These are phyloP conservation scores for Synanthedon myopaeformis DNA, from an alignment of 2,888 invertebrate genomes.

Conservation along the genomic window DNA sequence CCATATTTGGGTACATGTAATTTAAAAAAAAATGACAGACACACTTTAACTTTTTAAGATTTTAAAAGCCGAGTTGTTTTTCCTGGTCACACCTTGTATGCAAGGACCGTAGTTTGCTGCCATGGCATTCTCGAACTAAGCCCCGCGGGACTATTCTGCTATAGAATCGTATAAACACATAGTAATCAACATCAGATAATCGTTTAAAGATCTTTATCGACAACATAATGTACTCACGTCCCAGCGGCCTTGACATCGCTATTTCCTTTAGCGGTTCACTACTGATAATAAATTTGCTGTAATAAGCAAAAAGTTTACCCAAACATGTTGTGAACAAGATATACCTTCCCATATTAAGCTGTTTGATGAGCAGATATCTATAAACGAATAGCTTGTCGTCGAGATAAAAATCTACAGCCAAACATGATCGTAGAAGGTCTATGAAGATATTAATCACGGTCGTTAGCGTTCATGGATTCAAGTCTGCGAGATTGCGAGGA, in stretches of 20 bases:
- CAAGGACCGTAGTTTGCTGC: conserved; percentile 2
- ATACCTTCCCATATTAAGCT: background rate
- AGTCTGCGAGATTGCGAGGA: no score
- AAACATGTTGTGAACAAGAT: background rate
- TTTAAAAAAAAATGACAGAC: no score
- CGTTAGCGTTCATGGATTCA: no score
- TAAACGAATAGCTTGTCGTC: background rate
- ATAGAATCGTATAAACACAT: background rate
- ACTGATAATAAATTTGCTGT: background rate
- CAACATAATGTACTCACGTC: background rate
- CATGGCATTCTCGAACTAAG: conserved; percentile 18
- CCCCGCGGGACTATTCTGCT: background rate
- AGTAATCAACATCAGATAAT: background rate
- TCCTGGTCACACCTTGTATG: background rate
- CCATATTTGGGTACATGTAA: no score
- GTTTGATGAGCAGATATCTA: background rate
- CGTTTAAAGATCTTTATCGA: background rate
- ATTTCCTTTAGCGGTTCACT: background rate
- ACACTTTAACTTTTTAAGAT: background rate
- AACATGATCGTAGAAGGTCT: background rate
- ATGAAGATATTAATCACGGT: background rate
- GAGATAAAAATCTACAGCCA: background rate
- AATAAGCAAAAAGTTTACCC: background rate
- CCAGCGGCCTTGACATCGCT: background rate
- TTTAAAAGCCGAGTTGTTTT: background rate